These are phyloP conservation scores for Pristionchus maxplancki DNA, from an alignment of 2,888 invertebrate genomes.

Conservation along the genomic window DNA sequence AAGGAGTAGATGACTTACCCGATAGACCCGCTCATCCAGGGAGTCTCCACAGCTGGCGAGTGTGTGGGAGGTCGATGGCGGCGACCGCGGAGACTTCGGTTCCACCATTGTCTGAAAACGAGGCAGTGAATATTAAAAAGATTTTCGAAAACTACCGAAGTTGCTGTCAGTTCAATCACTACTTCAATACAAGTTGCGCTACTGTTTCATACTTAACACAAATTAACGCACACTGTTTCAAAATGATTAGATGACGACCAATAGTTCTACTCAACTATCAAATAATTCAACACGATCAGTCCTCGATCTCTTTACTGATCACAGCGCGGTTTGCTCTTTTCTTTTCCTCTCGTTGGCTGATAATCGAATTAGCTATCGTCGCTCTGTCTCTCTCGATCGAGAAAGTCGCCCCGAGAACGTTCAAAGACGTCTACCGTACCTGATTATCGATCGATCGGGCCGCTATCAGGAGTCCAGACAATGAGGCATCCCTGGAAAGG, in stretches of 20 bases:
- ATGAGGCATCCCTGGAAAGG: neutral
- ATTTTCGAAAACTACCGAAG: too few species aligned
- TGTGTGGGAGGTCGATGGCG: neutral
- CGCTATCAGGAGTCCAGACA: neutral
- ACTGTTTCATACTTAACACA: neutral
- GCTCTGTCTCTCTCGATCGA: neutral
- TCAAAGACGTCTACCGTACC: conserved; percentile 20
- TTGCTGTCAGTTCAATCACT: neutral
- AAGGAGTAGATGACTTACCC: conserved; percentile 9
- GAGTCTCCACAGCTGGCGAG: conserved; percentile 10
- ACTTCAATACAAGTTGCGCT: neutral
- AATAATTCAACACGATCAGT: neutral
- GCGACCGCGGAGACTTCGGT: conserved; percentile 48
- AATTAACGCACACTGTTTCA: neutral
- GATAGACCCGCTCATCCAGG: conserved; percentile 47
- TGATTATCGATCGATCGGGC: conserved; percentile 13
- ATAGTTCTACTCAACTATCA: too few species aligned
- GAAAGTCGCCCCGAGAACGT: neutral
- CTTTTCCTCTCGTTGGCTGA: neutral
- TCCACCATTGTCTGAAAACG: conserved; percentile 38
- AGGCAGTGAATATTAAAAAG: neutral
- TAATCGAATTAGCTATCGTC: conserved; percentile 34
- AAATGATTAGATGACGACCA: too few species aligned
- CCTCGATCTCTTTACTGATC: neutral
- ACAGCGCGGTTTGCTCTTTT: conserved; percentile 6